Base-by-base conservation (phyloP, 2,113 vertebrate species). In the Actinemys pallida region DNA sequence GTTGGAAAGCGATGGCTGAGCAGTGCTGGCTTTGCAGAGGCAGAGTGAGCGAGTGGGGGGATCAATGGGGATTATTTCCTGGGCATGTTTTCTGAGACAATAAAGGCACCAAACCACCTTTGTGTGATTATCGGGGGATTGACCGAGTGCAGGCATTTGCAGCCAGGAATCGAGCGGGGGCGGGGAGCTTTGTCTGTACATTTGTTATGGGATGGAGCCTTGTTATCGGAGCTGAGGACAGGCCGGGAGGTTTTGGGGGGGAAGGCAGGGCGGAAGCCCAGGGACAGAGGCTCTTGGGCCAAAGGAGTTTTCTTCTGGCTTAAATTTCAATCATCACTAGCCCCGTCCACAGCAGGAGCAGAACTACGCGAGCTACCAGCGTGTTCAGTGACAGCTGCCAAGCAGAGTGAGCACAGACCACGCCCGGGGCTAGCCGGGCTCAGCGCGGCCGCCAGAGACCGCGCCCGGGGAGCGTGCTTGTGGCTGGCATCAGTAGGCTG, bases 381-480 rank as follows among this genome's bases (percentile, higher is more conserved):
- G 8, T 72, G n/a, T 19, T 69, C 8, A n/a, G 62, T n/a, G 35
- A 16, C 62, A 16, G 62, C 62, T 69, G 62, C 62, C 35, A 29
- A 13, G 27, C 27, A 29, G 57, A 29, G 27, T 69, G n/a, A 35
- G 62, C 57, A 29, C 10, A 59, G 57, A 59, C 57, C 27, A 12
- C 11, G 27, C 31, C 35, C 11, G 4, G 2, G 7, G 57, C 24
- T 72, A 1, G 0, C 39, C 39, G 10, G 72, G 39, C 72, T 42
- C 0, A 2, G 88, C 82, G 2, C 24, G 7, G 3, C 6, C 4
- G 1, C 24, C 2, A 24, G 78, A 50, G 65, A 29, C 53, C 57
- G 78, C 31, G 19, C 52, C 31, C 22, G 2, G 16, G 10, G 13
- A 65, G 14, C 14, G 7, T 19, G 62, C 13, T 4, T 17, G 62